Base-by-base conservation (phyloP, 2,113 vertebrate species). In the Cynocephalus volans region DNA sequence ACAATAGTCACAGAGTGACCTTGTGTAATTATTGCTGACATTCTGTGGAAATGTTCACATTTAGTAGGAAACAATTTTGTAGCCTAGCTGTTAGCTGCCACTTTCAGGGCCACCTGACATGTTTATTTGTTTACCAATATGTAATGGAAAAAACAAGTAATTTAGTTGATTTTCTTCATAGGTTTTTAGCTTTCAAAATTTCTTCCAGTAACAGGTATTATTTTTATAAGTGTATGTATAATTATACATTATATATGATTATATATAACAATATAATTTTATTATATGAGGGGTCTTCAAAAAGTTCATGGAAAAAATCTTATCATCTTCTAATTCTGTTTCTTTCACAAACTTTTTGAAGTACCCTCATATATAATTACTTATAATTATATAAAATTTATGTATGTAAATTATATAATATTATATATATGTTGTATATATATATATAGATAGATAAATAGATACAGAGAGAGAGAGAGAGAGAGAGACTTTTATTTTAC, bases 391-490 rank as follows among this genome's bases (percentile, higher is more conserved):
- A 21, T 28, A 50, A 73, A 12, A 69, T 33, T 52, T 58, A 52
- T 5, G 69, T 13, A 50, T 17, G 41, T 41, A 41, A 41, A 54
- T 52, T 62, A 77, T 11, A 24, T 83, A 75, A 62, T 81, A 50
- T 36, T 58, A 50, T 73, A 28, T 82, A 21, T 72, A 50, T 65
- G 26, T 76, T 21, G 6, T 83, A 24, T 48, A 41, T 62, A 10
- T 3, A 17, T 82, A 2, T 75, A 17, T 64, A 45, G 45, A 12
- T 3, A 70, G 11, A 33, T 69, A 33, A 36, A 15, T 21, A 26
- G 12, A 23, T 36, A 50, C 14, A 65, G 0, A 56, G 0, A 31
- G 0, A 82, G 3, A 87, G 0, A 70, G 11, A 26, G 18, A 58
- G 50, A 58, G 31, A 50, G 17, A 70, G 17, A 70, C 31, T 28